phyloP scores from a whole-genome alignment of 2,113 vertebrate genomes.

The Eurystomus gularis region DNA sequence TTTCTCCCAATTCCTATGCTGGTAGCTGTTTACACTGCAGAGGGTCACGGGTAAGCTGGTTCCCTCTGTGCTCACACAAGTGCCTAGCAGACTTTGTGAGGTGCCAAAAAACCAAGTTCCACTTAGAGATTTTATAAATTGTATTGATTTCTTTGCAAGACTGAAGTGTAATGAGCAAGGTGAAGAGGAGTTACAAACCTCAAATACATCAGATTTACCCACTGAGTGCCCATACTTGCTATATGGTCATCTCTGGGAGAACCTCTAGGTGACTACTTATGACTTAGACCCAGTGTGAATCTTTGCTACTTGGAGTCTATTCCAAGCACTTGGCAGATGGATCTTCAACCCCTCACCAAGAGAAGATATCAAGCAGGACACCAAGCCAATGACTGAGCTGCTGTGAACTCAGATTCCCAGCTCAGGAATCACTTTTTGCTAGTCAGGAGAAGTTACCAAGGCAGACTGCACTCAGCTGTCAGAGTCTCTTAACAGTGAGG shows the following conservation, averaged over 20 bases:
- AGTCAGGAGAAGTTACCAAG: background rate
- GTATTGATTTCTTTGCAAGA: background rate
- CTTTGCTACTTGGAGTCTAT: background rate
- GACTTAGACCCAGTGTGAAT: background rate
- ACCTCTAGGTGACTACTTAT: background rate
- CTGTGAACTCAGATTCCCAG: background rate
- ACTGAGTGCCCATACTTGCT: background rate
- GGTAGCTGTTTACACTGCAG: background rate
- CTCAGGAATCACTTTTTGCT: background rate
- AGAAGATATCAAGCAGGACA: background rate
- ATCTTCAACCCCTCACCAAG: background rate
- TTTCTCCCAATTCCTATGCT: background rate
- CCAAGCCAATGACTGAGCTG: background rate
- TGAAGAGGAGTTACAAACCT: background rate
- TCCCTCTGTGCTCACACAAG: background rate
- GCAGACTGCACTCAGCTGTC: background rate
- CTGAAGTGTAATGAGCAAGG: background rate
- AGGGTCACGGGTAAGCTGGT: background rate
- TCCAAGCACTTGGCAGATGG: background rate
- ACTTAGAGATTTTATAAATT: background rate
- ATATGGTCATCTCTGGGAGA: background rate
- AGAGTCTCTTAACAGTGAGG: background rate
- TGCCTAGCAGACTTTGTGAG: background rate
- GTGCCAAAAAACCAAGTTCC: background rate
- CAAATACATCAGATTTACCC: background rate